phyloP scores from a whole-genome alignment of 2,797 vertebrate genomes.

The Natrix natrix region DNA sequence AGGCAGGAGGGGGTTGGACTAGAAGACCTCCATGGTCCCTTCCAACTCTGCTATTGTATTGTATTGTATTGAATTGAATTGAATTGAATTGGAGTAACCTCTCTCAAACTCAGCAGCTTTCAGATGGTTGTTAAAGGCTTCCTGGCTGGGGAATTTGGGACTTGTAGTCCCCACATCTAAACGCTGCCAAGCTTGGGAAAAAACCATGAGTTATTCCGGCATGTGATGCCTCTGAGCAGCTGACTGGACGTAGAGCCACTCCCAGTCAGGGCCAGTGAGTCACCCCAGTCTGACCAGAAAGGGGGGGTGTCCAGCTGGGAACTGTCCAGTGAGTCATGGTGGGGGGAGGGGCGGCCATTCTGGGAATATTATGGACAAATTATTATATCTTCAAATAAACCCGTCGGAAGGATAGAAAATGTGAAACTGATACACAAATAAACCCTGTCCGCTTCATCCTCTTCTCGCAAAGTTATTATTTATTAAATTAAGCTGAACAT shows the following conservation, averaged over 20 bases:
- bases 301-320: background rate
- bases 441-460: too few species aligned
- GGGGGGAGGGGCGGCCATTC: fast-evolving
- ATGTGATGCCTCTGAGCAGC: background rate
- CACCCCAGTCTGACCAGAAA: background rate
- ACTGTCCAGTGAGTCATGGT: background rate
- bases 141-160: background rate
- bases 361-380: background rate
- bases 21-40: too few species aligned
- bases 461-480: too few species aligned
- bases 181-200: background rate
- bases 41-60: too few species aligned
- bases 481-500: too few species aligned
- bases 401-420: background rate
- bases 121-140: background rate
- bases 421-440: background rate
- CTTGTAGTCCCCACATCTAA: background rate
- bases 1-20: too few species aligned
- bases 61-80: too few species aligned
- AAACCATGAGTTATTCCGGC: background rate
- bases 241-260: background rate
- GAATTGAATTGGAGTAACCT: too few species aligned
- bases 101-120: too few species aligned
- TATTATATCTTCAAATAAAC: background rate
- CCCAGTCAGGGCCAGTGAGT: background rate